Percentiles rank a stretch among this genome's conserved stretches.
phyloP scores from a whole-genome alignment of 2,113 vertebrate species.

The Athene cunicularia region DNA sequence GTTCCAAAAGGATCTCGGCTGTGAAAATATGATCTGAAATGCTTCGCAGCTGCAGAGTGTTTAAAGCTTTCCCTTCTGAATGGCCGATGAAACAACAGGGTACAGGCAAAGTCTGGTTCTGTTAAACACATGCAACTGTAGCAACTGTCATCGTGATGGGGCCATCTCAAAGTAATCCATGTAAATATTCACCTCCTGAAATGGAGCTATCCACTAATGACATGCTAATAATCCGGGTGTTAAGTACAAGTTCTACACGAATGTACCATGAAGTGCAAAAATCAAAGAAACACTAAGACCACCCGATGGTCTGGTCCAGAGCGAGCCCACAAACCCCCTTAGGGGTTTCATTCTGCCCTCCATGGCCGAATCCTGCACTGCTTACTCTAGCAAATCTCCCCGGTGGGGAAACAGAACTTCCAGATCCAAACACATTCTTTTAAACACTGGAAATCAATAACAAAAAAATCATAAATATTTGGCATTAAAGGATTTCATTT shows the following conservation, averaged over 20 bases:
- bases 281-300: background rate
- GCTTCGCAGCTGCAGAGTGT: background rate
- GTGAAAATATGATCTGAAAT: background rate
- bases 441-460: background rate
- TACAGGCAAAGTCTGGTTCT: background rate
- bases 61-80: background rate
- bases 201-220: background rate
- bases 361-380: background rate
- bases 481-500: background rate
- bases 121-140: background rate
- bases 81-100: background rate
- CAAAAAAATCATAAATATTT: accelerated
- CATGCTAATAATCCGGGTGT: background rate
- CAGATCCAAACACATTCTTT: background rate
- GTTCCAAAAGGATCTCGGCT: background rate
- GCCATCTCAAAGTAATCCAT: background rate
- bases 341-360: background rate
- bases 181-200: too few species aligned
- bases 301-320: background rate
- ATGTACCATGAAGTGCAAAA: background rate
- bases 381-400: background rate
- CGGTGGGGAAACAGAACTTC: background rate
- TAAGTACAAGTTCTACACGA: too few species aligned
- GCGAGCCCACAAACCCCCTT: accelerated
- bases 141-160: background rate